Evolutionary conservation across 2,113 vertebrate species (phyloP), one percentile per base, ranked within the genome.

Genomic region (Desmodus rotundus): DNA sequence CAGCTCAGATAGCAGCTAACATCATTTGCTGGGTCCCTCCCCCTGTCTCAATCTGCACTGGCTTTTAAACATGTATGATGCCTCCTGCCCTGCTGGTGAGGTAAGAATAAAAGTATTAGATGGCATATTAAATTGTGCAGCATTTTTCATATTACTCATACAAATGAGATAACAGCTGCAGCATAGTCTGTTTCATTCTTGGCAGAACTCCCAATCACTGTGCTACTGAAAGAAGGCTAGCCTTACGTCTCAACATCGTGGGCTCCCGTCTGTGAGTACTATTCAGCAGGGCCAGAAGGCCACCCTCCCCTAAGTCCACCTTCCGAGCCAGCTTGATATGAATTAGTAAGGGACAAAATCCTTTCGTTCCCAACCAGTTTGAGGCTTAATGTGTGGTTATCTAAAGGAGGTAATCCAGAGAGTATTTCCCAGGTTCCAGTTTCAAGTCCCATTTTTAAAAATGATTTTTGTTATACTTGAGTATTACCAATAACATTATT

Each of bases 161-260:
- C 93, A 97, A 97, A 96, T 93, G 96, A 97, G 89, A 87, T 92
- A 97, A 95, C 95, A 95, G 96, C 93, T 96, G 93, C n/a, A 41
- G 88, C 87, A 89, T 92, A 85, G 88, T 93, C 70, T 89, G 94
- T 89, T 95, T 93, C 76, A 3, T 61, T 94, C 86, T 81, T 97
- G 97, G 95, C 96, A 95, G 89, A 70, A 7, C 68, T 92, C 93
- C 96, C 96, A 83, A 88, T 90, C 65, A 17, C 7, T 31, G 84
- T 78, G 45, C 89, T 90, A 74, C 41, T n/a, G 83, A 81, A 93
- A 70, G 7, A 41, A 91, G 87, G 78, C 73, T 36, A 38, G 67
- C 52, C 41, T 96, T 61, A 19, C 22, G 70, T 78, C 80, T 80
- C 93, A 31, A 84, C 12, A 10, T 22, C 6, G 43, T 47, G 78